These are phyloP conservation scores for Caranx ignobilis DNA, from an alignment of 2,113 vertebrate genomes.

Conservation along the genomic window DNA sequence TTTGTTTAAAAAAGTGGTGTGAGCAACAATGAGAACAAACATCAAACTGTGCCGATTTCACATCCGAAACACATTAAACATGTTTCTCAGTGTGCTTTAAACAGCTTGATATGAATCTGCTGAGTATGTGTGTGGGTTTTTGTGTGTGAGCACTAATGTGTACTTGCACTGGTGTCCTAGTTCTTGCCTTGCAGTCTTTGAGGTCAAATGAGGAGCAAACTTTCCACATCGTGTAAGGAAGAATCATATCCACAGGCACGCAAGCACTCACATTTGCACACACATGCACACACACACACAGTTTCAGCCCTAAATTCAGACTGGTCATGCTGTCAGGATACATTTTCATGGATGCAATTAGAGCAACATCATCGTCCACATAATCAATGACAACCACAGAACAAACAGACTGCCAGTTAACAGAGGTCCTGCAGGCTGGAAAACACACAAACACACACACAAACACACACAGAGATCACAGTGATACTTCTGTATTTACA, in stretches of 20 bases:
- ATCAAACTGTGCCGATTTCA: slow-evolving; percentile 31
- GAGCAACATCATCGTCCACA: slow-evolving; percentile 48
- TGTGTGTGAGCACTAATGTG: slow-evolving; percentile 24
- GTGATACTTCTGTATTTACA: neutral
- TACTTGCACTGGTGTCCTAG: slow-evolving; percentile 52
- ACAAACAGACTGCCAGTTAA: slow-evolving; percentile 36
- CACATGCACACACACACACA: slow-evolving; percentile 21
- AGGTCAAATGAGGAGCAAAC: slow-evolving; percentile 71
- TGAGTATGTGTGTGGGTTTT: slow-evolving; percentile 17
- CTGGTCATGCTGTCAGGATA: slow-evolving; percentile 60
- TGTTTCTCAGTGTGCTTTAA: slow-evolving; percentile 4
- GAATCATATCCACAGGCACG: slow-evolving; percentile 36
- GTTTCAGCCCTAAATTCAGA: slow-evolving; percentile 26
- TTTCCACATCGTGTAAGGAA: slow-evolving; percentile 56
- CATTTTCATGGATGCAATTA: slow-evolving; percentile 62
- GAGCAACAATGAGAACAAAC: slow-evolving; percentile 7
- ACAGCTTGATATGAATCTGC: slow-evolving; percentile 37
- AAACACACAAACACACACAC: neutral
- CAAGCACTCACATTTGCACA: slow-evolving; percentile 4
- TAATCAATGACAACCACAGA: slow-evolving; percentile 59
- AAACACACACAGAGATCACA: neutral
- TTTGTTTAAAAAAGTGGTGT: neutral
- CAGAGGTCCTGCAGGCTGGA: slow-evolving; percentile 7
- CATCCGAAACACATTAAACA: slow-evolving; percentile 14
- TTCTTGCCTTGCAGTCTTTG: slow-evolving; percentile 61